Evolutionary conservation across 35 echinoderm and acorn worm genomes (phyloP).

Genomic region (Lytechinus pictus): DNA sequence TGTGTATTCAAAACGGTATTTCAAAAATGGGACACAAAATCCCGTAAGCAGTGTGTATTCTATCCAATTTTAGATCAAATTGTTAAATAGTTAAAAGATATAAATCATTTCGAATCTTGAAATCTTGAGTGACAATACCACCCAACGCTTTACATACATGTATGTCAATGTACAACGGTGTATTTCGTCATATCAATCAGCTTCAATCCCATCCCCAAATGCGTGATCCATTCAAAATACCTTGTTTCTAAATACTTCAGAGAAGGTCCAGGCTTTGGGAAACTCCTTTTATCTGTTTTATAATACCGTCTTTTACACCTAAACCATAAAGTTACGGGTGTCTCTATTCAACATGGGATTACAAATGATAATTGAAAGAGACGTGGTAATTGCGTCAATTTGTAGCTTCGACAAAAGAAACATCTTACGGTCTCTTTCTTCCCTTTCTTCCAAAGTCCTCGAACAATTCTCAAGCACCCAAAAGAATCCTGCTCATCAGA

Average conservation of each 20-base stretch:
- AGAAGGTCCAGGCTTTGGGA: background rate
- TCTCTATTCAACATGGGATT: background rate
- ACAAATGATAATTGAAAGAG: background rate
- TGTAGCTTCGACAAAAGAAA: background rate
- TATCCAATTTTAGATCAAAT: background rate
- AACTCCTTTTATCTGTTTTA: background rate
- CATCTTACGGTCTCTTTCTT: background rate
- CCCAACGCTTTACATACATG: background rate
- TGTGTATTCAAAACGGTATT: background rate
- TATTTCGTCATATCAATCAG: background rate
- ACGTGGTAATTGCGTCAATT: constrained; percentile 40
- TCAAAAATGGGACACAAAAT: too few relatives aligned
- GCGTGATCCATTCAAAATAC: too few relatives aligned
- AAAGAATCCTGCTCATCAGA: background rate
- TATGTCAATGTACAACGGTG: background rate
- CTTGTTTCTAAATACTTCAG: background rate
- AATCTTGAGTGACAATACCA: background rate
- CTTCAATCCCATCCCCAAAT: background rate
- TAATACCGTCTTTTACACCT: background rate
- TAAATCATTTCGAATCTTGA: background rate
- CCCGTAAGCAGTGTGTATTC: background rate
- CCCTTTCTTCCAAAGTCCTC: constrained; percentile 3
- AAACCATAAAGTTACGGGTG: background rate
- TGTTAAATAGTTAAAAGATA: background rate
- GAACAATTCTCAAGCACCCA: background rate